phyloP scores from a whole-genome alignment of 2,888 invertebrate species.

The Dichetophora obliterata region DNA sequence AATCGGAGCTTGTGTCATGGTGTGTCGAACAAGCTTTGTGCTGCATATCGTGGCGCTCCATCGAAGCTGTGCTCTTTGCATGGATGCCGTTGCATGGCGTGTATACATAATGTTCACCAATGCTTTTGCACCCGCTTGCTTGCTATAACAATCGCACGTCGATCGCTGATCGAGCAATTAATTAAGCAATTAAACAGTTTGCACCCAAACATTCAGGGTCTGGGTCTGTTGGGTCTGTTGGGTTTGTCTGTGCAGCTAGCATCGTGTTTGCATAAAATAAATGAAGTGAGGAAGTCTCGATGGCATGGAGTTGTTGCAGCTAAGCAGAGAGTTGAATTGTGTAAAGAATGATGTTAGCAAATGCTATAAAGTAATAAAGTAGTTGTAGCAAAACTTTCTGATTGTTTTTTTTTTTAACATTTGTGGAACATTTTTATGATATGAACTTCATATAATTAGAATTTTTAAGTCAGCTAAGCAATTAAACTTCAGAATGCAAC shows the following conservation, averaged over 20 bases:
- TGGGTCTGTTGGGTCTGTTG: neutral
- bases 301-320: too few relatives aligned
- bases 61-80: conserved; percentile 4
- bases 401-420: too few relatives aligned
- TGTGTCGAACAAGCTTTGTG: conserved; percentile 29
- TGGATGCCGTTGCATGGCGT: neutral
- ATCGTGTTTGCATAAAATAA: neutral
- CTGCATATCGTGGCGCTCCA: conserved; percentile 29
- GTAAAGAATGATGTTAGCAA: too few relatives aligned
- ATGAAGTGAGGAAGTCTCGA: too few relatives aligned
- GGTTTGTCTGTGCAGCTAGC: neutral
- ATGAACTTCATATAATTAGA: too few relatives aligned
- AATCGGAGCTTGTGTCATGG: conserved; percentile 30
- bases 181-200: conserved; percentile 44
- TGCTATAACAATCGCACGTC: conserved; percentile 15
- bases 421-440: too few relatives aligned
- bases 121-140: neutral
- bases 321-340: too few relatives aligned
- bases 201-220: conserved; percentile 27
- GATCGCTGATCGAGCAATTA: conserved; percentile 40
- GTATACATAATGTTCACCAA: conserved; percentile 15
- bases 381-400: too few relatives aligned
- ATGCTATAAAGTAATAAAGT: too few relatives aligned
- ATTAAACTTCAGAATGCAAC: too few relatives aligned
- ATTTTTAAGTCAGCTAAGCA: too few relatives aligned